A percentile compares a stretch with the other conserved stretches of the same genome.
Conservation (phyloP, 1,140 invertebrate species). For the Zaprionus kolodkinae region DNA sequence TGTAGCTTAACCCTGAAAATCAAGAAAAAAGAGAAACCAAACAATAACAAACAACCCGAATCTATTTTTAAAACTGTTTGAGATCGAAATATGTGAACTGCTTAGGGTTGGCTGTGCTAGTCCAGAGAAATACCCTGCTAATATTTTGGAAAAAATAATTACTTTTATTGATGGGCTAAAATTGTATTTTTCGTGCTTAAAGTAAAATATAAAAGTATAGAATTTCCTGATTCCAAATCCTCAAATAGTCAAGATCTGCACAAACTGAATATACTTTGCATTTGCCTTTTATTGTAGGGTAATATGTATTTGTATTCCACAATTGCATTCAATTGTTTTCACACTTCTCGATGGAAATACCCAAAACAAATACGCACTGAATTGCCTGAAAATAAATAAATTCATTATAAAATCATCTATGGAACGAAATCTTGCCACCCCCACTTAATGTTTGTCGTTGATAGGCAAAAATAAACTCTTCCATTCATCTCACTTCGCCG, state of each 20-base stretch:
- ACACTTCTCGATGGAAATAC: not conserved
- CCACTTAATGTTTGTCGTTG: constrained; percentile 7
- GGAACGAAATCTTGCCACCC: not conserved
- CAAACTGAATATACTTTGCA: not conserved
- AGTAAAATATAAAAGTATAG: too few species aligned
- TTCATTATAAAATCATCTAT: not conserved
- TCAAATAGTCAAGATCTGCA: too few species aligned
- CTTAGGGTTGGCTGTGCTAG: not conserved
- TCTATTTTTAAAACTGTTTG: constrained; percentile 5
- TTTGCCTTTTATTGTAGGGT: not conserved
- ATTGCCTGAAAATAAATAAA: constrained; percentile 3
- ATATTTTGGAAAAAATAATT: not conserved
- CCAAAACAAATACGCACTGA: constrained; percentile 5
- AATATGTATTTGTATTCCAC: not conserved
- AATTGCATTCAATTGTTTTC: too few species aligned
- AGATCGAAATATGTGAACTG: not conserved
- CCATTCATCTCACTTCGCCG: not conserved
- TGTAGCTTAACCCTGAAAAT: not conserved
- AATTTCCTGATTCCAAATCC: too few species aligned
- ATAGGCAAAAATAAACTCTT: constrained; percentile 5
- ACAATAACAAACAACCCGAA: not conserved
- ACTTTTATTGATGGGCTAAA: too few species aligned
- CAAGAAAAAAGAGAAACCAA: not conserved
- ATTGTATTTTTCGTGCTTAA: too few species aligned
- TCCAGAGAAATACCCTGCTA: not conserved